Conservation (phyloP, 2,797 vertebrate genomes). For the Chromobotia macracanthus region DNA sequence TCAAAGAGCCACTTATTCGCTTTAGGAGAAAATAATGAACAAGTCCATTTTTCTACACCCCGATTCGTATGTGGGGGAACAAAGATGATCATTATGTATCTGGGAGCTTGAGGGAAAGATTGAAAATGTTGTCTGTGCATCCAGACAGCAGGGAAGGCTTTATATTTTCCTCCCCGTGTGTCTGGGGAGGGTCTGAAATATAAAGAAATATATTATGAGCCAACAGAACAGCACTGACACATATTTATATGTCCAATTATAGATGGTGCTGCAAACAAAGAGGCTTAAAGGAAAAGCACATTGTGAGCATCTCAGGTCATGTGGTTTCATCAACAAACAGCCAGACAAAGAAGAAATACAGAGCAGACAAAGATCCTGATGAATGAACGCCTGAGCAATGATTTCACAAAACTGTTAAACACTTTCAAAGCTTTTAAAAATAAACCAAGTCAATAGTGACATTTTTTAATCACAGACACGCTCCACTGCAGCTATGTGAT, state of each 20-base stretch:
- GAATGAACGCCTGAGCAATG: background rate
- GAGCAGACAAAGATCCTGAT: constrained; percentile 2
- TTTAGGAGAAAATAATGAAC: constrained; percentile 56
- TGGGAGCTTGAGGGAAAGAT: constrained; percentile 37
- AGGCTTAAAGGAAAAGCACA: constrained; percentile 15
- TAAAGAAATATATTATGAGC: constrained; percentile 11
- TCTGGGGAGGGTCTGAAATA: constrained; percentile 30
- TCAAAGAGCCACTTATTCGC: constrained; percentile 56
- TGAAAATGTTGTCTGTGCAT: constrained; percentile 51
- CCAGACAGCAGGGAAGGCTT: constrained; percentile 36
- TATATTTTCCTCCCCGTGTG: constrained; percentile 39
- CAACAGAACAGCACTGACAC: constrained; percentile 3
- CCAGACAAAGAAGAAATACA: constrained; percentile 24
- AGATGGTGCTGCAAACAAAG: constrained; percentile 18
- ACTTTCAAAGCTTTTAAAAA: background rate
- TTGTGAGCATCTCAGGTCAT: constrained; percentile 28
- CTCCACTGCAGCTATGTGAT: background rate
- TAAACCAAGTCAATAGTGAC: background rate
- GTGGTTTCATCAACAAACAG: constrained; percentile 17
- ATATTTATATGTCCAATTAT: constrained; percentile 31
- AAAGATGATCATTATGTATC: constrained; percentile 53
- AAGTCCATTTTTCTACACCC: constrained; percentile 43
- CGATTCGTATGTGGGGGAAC: constrained; percentile 45
- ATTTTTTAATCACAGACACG: background rate
- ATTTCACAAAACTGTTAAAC: background rate